A percentile compares a stretch with the other conserved stretches of the same genome.
Conservation (phyloP, 2,888 invertebrate species). For the Cryptosula pallasiana region DNA sequence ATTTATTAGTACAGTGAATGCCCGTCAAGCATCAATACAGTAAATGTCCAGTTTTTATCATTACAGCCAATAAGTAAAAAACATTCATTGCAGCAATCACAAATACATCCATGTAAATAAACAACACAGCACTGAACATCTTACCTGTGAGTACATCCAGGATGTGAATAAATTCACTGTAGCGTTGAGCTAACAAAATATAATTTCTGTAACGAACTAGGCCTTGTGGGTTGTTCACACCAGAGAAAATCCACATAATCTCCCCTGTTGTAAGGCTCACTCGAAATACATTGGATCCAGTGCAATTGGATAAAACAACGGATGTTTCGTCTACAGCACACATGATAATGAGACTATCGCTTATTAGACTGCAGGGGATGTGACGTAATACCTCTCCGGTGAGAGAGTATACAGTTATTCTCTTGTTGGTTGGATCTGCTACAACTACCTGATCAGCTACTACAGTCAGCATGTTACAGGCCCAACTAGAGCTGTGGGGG, state of each 20-base stretch:
- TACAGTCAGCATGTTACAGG: neutral
- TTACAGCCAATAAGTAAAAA: too few species aligned
- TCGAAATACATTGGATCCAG: neutral
- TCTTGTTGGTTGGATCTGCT: too few species aligned
- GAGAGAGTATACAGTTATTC: too few species aligned
- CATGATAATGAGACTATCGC: neutral
- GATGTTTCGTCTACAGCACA: neutral
- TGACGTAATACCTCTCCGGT: neutral
- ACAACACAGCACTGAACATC: too few species aligned
- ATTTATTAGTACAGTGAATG: too few species aligned
- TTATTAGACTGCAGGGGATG: neutral
- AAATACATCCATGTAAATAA: too few species aligned
- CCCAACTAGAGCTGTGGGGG: neutral
- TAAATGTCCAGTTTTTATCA: too few species aligned
- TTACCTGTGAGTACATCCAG: conserved; percentile 1
- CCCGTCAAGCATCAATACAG: too few species aligned
- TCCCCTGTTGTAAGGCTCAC: neutral
- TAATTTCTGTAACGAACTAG: neutral
- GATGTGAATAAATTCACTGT: neutral
- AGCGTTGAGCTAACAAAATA: neutral
- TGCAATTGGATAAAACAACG: neutral
- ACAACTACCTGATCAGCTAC: too few species aligned
- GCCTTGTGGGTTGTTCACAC: too few species aligned
- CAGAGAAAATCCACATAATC: neutral
- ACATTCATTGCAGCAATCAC: too few species aligned